phyloP scores from a whole-genome alignment of 2,797 vertebrate species.

The Syngnathus rostellatus region DNA sequence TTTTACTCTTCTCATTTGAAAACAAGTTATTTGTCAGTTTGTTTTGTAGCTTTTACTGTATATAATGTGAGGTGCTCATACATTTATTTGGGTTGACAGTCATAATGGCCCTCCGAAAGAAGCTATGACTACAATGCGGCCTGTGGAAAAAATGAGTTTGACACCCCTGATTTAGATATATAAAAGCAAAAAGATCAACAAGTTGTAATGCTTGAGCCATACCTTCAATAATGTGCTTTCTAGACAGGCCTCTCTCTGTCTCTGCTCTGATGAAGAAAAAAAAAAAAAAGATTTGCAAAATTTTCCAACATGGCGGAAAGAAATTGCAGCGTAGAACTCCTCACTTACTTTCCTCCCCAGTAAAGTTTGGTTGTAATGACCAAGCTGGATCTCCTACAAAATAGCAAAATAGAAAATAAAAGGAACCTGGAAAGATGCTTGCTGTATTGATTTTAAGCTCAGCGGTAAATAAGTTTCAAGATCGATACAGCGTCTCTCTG shows the following conservation, averaged over 20 bases:
- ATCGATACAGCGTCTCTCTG: background rate
- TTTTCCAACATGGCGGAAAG: too few species aligned
- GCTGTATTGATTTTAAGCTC: background rate
- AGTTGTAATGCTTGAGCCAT: background rate
- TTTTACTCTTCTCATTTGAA: too few species aligned
- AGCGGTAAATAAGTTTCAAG: background rate
- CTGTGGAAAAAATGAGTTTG: too few species aligned
- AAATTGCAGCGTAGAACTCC: background rate
- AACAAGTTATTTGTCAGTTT: too few species aligned
- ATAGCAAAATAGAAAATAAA: background rate
- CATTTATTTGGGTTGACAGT: too few species aligned
- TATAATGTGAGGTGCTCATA: too few species aligned
- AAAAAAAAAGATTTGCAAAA: slow-evolving; percentile 8
- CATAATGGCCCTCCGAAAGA: too few species aligned
- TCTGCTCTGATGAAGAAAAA: slow-evolving; percentile 78
- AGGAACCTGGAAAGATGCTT: background rate
- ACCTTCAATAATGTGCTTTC: slow-evolving; percentile 97
- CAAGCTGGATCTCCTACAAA: slow-evolving; percentile 84
- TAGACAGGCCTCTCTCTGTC: slow-evolving; percentile 86
- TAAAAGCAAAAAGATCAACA: too few species aligned
- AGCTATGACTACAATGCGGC: too few species aligned
- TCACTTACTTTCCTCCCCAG: slow-evolving; percentile 98
- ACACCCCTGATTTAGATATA: too few species aligned
- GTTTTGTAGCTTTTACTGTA: too few species aligned
- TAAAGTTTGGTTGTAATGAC: slow-evolving; percentile 98